Evolutionary conservation across 2,113 vertebrate species (phyloP).

Genomic region (Hucho hucho): DNA sequence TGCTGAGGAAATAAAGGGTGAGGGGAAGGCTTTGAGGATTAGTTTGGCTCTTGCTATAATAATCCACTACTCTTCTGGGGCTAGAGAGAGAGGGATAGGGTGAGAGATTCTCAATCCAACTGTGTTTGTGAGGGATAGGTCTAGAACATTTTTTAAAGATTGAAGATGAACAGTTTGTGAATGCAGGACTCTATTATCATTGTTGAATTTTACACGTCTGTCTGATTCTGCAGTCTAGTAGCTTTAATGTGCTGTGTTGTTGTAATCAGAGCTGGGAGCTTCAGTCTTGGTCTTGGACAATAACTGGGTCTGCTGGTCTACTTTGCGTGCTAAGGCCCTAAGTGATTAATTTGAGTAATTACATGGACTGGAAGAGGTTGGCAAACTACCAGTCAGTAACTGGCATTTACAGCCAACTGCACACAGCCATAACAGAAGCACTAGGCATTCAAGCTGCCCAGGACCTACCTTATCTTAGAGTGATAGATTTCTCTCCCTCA

Average conservation of each 20-base stretch:
- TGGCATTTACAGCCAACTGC: slow-evolving; percentile 27
- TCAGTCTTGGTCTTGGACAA: neutral
- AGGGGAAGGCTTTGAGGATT: slow-evolving; percentile 63
- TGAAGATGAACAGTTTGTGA: slow-evolving; percentile 22
- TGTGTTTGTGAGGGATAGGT: neutral
- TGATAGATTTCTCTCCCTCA: too few relatives aligned
- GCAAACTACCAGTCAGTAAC: slow-evolving; percentile 27
- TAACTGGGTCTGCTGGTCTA: slow-evolving; percentile 37
- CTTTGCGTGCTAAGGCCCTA: slow-evolving; percentile 26
- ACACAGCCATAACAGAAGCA: slow-evolving; percentile 15
- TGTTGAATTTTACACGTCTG: neutral
- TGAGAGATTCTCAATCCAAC: too few relatives aligned
- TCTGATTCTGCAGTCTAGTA: slow-evolving; percentile 14
- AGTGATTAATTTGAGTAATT: slow-evolving; percentile 57
- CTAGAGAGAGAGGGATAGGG: neutral
- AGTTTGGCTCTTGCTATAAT: slow-evolving; percentile 63
- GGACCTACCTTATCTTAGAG: neutral
- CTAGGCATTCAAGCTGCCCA: neutral
- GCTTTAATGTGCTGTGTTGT: slow-evolving; percentile 13
- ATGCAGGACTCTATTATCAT: neutral
- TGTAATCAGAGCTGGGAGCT: slow-evolving; percentile 38
- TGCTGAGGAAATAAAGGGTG: slow-evolving; percentile 47
- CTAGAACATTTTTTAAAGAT: too few relatives aligned
- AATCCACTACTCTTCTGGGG: slow-evolving; percentile 65
- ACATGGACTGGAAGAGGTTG: slow-evolving; percentile 38